Conservation (phyloP, 2,888 invertebrate genomes). For the Odontocolon sp. region DNA sequence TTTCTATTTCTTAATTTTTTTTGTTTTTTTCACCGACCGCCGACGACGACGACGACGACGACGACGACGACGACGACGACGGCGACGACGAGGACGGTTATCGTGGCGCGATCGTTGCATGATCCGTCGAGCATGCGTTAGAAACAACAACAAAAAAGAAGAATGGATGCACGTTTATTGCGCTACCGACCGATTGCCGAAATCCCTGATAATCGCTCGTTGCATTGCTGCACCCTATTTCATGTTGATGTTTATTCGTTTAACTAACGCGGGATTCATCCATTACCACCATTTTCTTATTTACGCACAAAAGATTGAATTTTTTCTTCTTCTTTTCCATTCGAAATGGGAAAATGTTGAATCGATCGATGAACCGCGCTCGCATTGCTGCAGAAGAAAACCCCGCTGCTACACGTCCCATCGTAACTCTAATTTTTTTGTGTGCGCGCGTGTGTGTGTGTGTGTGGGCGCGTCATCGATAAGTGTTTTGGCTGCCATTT, state of each 20-base stretch:
- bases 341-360: no score
- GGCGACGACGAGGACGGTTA: conserved; percentile 64
- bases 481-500: conserved; percentile 49
- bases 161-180: conserved; percentile 33
- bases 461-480: conserved; percentile 46
- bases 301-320: no score
- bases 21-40: conserved; percentile 60
- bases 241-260: conserved; percentile 20
- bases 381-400: conserved; percentile 16
- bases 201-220: conserved; percentile 30
- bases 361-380: no score
- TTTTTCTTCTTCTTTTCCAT: no score
- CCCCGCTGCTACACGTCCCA: conserved; percentile 14
- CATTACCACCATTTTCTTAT: no score
- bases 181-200: conserved; percentile 24
- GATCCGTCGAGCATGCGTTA: conserved; percentile 63
- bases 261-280: no score
- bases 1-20: no score
- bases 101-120: conserved; percentile 71
- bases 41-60: conserved; percentile 65
- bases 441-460: conserved; percentile 36
- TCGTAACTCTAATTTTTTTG: neutral
- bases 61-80: conserved; percentile 66
- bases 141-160: neutral
- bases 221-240: conserved; percentile 39